Conservation (phyloP, 2,888 invertebrate species). For the Ichneumoninae sp. region DNA sequence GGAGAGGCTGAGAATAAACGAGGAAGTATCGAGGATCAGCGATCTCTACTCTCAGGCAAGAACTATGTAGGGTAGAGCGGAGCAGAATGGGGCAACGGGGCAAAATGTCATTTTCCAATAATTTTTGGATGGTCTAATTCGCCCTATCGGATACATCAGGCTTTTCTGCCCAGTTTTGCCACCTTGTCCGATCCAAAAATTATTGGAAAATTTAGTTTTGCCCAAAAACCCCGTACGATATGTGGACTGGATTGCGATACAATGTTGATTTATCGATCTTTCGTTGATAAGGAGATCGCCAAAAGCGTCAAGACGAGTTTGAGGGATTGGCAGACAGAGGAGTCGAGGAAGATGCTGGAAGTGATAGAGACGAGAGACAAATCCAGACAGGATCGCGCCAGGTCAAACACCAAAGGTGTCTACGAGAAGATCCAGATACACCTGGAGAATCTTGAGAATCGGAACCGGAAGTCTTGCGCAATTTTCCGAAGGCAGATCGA, state of each 20-base stretch:
- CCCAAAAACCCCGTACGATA: too few species aligned
- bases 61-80: background rate
- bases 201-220: too few species aligned
- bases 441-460: slow-evolving; percentile 66
- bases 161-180: too few species aligned
- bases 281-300: slow-evolving; percentile 59
- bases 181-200: too few species aligned
- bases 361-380: slow-evolving; percentile 62
- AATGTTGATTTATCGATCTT: slow-evolving; percentile 6
- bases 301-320: slow-evolving; percentile 63
- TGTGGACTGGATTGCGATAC: background rate
- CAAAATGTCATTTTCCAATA: too few species aligned
- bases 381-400: slow-evolving; percentile 53
- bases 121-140: too few species aligned
- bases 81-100: too few species aligned
- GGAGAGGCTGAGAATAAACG: slow-evolving; percentile 64
- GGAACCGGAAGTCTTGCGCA: slow-evolving; percentile 64
- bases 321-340: slow-evolving; percentile 68
- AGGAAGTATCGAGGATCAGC: slow-evolving; percentile 66
- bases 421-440: slow-evolving; percentile 70
- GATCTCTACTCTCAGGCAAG: slow-evolving; percentile 67
- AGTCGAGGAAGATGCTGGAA: slow-evolving; percentile 63
- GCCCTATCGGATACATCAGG: too few species aligned
- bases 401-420: slow-evolving; percentile 55
- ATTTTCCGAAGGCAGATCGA: slow-evolving; percentile 71